Percentiles rank a stretch among this genome's conserved stretches.
Conservation (phyloP, 1,140 invertebrate species). For the Drosophila lini region DNA sequence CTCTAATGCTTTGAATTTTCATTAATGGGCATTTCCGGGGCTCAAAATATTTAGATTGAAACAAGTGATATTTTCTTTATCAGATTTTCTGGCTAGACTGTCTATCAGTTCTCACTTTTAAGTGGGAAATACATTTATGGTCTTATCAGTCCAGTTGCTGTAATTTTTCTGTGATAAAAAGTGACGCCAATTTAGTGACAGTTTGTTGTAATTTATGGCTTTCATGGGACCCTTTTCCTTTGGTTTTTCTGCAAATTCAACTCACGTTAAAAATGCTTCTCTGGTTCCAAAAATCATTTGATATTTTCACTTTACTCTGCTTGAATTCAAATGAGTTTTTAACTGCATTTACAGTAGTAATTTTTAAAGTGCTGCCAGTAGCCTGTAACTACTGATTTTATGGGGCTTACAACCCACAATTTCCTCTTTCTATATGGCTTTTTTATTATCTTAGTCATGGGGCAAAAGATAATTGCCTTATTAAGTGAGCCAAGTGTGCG, state of each 20-base stretch:
- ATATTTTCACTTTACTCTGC: conserved; percentile 29
- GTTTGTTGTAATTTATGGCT: conserved; percentile 20
- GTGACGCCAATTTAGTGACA: background rate
- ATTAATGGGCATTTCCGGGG: conserved; percentile 37
- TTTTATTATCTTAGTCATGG: conserved; percentile 9
- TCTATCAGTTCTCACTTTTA: background rate
- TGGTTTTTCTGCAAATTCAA: conserved; percentile 1
- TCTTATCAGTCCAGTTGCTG: conserved; percentile 1
- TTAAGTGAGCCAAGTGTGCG: conserved; percentile 56
- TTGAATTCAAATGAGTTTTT: conserved; percentile 22
- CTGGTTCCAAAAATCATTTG: conserved; percentile 3
- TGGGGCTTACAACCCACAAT: background rate
- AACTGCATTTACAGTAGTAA: background rate
- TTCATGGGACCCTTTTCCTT: conserved; percentile 5
- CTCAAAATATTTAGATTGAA: conserved; percentile 21
- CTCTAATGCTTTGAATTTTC: conserved; percentile 32
- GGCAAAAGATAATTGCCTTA: conserved; percentile 64
- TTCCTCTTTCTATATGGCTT: background rate
- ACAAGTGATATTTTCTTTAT: conserved; percentile 5
- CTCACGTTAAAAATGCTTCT: conserved; percentile 22
- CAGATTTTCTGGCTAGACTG: conserved; percentile 1
- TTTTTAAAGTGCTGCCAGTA: conserved; percentile 14
- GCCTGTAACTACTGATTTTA: conserved; percentile 6
- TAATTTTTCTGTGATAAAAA: conserved; percentile 24
- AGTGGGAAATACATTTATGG: conserved; percentile 1